Evolutionary conservation across 2,888 invertebrate genomes (phyloP), one percentile per base, ranked within the genome.

Genomic region (Formica aserva): DNA sequence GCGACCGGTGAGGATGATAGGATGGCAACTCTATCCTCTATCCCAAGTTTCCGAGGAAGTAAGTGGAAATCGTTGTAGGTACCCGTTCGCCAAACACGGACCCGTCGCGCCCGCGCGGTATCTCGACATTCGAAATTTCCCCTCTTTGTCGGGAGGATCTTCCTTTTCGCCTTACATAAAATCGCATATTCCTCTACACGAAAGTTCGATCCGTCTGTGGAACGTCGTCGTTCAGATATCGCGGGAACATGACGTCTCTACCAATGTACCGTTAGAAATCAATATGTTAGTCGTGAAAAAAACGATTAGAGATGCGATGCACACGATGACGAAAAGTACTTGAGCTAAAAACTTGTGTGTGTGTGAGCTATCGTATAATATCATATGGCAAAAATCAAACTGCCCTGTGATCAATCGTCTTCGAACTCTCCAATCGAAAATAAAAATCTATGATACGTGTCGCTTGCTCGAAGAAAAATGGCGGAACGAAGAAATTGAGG

Each of bases 21-120:
- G 63, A 83, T 60, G 71, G 66, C 77, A 75, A 77, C 84, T 82
- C 80, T 82, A 76, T 88, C 84, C 69, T 89, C 85, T 82, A 83
- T 84, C 67, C 89, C 62, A 88, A 89, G 86, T 89, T 84, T 77
- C 85, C 83, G 84, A 86, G 84, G 87, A 90, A 91, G 89, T 93
- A 93, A 93, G 93, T 93, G 92, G 91, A 91, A 93, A 93, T 92
- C 92, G 91, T 82, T 93, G 93, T 93, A 92, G 90, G 88, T 89
- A 86, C 83, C 85, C 76, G 80, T 82, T 85, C 87, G 85, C 85
- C 89, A 90, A 91, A 91, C 88, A 88, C 85, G 85, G 85, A 82
- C 83, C 48, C 18, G 86, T 85, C 87, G 86, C 63, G 76, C 72
- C n/a, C 80, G 32, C 26, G 66, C 26, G 71, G 41, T 82, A 74